Evolutionary conservation across 2,888 invertebrate species (phyloP).

Genomic region (Steinernema hermaphroditum): DNA sequence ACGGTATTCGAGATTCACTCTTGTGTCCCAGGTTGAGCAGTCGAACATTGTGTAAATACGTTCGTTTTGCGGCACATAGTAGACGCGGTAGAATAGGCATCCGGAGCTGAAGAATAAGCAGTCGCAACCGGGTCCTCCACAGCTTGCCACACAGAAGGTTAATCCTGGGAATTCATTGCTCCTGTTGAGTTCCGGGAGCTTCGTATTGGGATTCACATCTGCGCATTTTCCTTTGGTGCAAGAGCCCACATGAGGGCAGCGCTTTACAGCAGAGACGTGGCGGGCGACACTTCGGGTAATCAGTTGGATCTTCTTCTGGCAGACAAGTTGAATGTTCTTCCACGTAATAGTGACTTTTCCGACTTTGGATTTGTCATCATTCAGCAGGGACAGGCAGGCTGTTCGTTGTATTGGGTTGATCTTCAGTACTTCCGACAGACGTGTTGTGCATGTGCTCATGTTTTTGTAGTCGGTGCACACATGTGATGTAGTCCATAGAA

Average conservation of each 20-base stretch:
- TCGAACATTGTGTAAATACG: not conserved
- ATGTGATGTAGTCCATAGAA: not conserved
- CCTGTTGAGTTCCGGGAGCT: not conserved
- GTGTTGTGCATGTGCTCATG: not conserved
- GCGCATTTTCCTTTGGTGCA: conserved; percentile 9
- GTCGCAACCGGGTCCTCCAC: not conserved
- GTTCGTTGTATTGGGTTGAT: not conserved
- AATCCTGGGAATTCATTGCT: not conserved
- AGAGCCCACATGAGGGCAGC: not conserved
- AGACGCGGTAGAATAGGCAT: conserved; percentile 23
- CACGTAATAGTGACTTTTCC: not conserved
- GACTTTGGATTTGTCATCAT: not conserved
- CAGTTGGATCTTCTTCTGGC: not conserved
- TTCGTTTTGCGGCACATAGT: not conserved
- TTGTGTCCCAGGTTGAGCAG: not conserved
- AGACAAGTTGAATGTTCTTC: not conserved
- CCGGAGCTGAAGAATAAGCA: not conserved
- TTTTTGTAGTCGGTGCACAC: not conserved
- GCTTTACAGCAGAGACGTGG: not conserved
- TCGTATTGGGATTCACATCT: not conserved
- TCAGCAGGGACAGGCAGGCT: not conserved
- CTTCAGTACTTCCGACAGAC: not conserved
- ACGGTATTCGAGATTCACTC: not conserved
- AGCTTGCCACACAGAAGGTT: conserved; percentile 6
- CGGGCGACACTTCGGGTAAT: not conserved